Evolutionary conservation across 2,113 vertebrate species (phyloP), one percentile per base, ranked within the genome.

Genomic region (Cariama cristata): DNA sequence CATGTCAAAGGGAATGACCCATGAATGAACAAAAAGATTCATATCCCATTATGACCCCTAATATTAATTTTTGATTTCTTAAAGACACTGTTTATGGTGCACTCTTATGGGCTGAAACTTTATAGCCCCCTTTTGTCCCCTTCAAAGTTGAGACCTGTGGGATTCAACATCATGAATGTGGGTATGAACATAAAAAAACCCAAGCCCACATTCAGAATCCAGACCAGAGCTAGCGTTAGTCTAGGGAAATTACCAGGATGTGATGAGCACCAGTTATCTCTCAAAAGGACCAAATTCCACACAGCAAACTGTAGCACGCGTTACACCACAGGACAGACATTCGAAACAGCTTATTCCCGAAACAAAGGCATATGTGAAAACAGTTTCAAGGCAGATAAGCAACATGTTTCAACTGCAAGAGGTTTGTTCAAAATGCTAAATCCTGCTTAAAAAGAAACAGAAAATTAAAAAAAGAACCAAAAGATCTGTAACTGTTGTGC

Each of bases 381-480:
- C 69, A 90, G 94, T 96, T 95, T 40, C 94, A 98, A 98, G 97
- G 96, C 96, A 97, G 90, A 96, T 47, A 93, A 97, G 96, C 96
- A 21, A 96, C 74, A 12, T 6, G 62, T 82, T 94, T 91, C 88
- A 93, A 86, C 88, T 38, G 95, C 88, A 49, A 96, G 79, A 93
- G 88, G 63, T 89, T 88, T 72, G 95, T 95, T 96, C 91, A 5
- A 49, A 87, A 85, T 8, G 12, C 68, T 68, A 77, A 93, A 96
- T 95, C 87, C 90, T 87, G 95, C 90, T 97, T 14, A 0, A 3
- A 62, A 75, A 71, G 27, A 64, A 62, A 68, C 52, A 56, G 9
- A 45, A 40, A 56, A 53, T 56, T 35, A 18, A 55, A n/a, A 49
- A 58, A 88, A 76, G 63, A 90, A 63, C 62, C 28, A 2, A 20